phyloP scores from a whole-genome alignment of 2,113 vertebrate genomes.

The Ia io region DNA sequence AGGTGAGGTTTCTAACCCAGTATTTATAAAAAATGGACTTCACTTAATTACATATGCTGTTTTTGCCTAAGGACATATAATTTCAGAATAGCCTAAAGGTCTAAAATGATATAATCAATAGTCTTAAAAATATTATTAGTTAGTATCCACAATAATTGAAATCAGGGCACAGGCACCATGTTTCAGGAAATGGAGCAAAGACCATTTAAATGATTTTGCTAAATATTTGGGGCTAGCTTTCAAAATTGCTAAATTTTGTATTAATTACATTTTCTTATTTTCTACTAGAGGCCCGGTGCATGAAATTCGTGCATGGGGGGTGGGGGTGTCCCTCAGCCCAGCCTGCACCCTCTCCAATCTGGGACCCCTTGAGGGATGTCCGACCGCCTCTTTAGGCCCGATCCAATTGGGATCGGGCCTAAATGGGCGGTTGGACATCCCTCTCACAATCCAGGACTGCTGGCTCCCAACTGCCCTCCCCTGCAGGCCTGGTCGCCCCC shows the following conservation, averaged over 20 bases:
- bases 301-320: too few species aligned
- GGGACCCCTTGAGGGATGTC: too few species aligned
- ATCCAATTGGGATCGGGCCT: too few species aligned
- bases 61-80: neutral
- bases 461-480: too few species aligned
- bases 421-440: too few species aligned
- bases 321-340: too few species aligned
- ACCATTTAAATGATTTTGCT: neutral
- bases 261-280: neutral
- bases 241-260: neutral
- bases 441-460: too few species aligned
- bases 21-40: neutral
- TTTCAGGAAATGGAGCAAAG: conserved; percentile 18
- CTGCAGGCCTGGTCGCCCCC: too few species aligned
- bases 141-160: neutral
- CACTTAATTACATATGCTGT: neutral
- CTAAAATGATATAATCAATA: neutral
- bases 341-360: too few species aligned
- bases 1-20: neutral
- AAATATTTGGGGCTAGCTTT: neutral
- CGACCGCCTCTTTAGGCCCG: too few species aligned
- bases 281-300: neutral
- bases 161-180: neutral
- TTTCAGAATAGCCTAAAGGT: neutral
- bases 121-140: neutral